Conservation (phyloP, 2,888 invertebrate species). For the Parelbella ahira region DNA sequence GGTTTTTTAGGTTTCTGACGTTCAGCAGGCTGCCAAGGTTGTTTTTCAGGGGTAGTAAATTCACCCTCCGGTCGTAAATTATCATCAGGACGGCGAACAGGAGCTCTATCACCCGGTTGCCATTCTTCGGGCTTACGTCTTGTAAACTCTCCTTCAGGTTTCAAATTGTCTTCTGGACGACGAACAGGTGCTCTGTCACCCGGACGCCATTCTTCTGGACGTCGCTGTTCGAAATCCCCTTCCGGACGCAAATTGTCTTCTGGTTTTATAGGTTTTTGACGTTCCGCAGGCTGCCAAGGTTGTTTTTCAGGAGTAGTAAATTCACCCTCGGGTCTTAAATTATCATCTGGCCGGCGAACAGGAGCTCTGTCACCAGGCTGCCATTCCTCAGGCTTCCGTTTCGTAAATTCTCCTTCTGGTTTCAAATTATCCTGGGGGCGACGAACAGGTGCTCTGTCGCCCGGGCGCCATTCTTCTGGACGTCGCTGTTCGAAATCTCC, state of each 20-base stretch:
- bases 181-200: conserved; percentile 49
- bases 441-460: conserved; percentile 60
- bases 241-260: conserved; percentile 63
- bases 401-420: conserved; percentile 74
- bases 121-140: conserved; percentile 47
- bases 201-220: conserved; percentile 68
- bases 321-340: conserved; percentile 70
- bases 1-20: conserved; percentile 58
- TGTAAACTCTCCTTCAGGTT: conserved; percentile 72
- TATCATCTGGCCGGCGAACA: conserved; percentile 56
- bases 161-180: conserved; percentile 72
- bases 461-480: conserved; percentile 70
- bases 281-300: conserved; percentile 61
- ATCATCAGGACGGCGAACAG: conserved; percentile 55
- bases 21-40: conserved; percentile 74
- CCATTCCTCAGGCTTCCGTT: conserved; percentile 55
- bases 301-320: conserved; percentile 64
- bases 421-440: conserved; percentile 75
- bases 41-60: conserved; percentile 52
- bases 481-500: conserved; percentile 70
- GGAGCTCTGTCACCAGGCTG: conserved; percentile 65
- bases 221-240: conserved; percentile 56
- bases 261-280: conserved; percentile 49
- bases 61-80: conserved; percentile 81
- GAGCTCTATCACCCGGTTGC: conserved; percentile 55